These are phyloP conservation scores for Malachius bipustulatus DNA, from an alignment of 2,888 invertebrate species.

Conservation along the genomic window DNA sequence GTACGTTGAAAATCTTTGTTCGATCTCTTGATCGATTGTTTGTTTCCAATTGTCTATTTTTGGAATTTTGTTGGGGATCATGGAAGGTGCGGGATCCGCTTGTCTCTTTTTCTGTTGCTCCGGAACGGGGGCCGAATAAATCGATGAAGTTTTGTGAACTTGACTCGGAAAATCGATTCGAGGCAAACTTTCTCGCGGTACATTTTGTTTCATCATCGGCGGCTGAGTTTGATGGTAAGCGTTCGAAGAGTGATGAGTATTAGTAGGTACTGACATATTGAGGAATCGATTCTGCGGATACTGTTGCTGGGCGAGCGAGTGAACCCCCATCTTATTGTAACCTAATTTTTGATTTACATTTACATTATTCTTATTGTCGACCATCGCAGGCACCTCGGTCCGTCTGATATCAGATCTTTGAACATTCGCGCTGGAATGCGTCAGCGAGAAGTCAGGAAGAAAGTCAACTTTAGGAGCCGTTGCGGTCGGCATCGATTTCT, in stretches of 20 bases:
- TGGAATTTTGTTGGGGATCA: slow-evolving; percentile 38
- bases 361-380: background rate
- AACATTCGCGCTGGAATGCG: slow-evolving; percentile 1
- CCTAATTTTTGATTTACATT: background rate
- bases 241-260: slow-evolving; percentile 26
- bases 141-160: slow-evolving; percentile 20
- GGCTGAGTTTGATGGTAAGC: slow-evolving; percentile 15
- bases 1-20: slow-evolving; percentile 40
- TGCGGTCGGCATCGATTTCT: slow-evolving; percentile 29
- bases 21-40: slow-evolving; percentile 44
- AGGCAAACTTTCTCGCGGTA: slow-evolving; percentile 21
- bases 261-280: slow-evolving; percentile 20
- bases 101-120: slow-evolving; percentile 31
- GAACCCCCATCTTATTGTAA: slow-evolving; percentile 11
- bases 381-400: background rate
- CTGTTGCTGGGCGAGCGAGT: slow-evolving; percentile 13
- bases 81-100: slow-evolving; percentile 28
- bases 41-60: slow-evolving; percentile 43
- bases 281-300: slow-evolving; percentile 18
- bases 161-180: slow-evolving; percentile 26
- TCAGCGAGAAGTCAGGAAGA: slow-evolving; percentile 53
- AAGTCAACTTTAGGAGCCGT: slow-evolving; percentile 67
- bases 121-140: slow-evolving; percentile 19
- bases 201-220: slow-evolving; percentile 14
- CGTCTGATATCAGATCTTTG: background rate